Evolutionary conservation across 2,113 vertebrate species (phyloP), one percentile per base, ranked within the genome.

Genomic region (Phodopus roborovskii): DNA sequence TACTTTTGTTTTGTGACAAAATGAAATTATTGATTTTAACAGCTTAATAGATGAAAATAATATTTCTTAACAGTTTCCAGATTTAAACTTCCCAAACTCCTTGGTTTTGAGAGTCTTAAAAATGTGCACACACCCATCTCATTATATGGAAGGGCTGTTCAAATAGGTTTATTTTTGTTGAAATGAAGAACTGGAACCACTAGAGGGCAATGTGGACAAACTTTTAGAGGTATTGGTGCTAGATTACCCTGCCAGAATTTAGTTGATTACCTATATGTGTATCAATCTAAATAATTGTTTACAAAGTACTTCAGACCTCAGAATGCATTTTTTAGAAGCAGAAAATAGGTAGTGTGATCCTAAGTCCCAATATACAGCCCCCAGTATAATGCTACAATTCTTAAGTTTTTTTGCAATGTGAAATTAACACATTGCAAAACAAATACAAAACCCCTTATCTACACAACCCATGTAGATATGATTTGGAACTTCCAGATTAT

Each of bases 151-250:
- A 88, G 58, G 84, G 26, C 78, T 73, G 53, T 48, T 95, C 73
- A 73, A 28, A 62, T 56, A 71, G 56, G 3, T 86, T 2, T 83
- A 0, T 81, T 42, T 90, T 73, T 97, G 64, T 42, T 91, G 84
- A 97, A 96, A 93, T 91, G 39, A 66, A 83, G 68, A 83, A 95
- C 39, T 75, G 66, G 58, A 30, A 73, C 97, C 81, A 91, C 97
- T 98, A 98, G 98, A 97, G 98, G 98, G 98, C 98, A 97, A 91
- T 98, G 96, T 97, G 92, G 93, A 86, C 95, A 98, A 98, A 93
- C 95, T 75, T 96, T 98, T 98, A n/a, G n/a, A n/a, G 92, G 62
- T 19, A 9, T 28, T 58, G 56, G 58, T 0, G 20, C 4, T 60
- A 24, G 90, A 71, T 58, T n/a, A n/a, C n/a, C 11, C 30, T 75